These are phyloP conservation scores for Branchellion lobata DNA, from an alignment of 2,888 invertebrate species.

Conservation along the genomic window DNA sequence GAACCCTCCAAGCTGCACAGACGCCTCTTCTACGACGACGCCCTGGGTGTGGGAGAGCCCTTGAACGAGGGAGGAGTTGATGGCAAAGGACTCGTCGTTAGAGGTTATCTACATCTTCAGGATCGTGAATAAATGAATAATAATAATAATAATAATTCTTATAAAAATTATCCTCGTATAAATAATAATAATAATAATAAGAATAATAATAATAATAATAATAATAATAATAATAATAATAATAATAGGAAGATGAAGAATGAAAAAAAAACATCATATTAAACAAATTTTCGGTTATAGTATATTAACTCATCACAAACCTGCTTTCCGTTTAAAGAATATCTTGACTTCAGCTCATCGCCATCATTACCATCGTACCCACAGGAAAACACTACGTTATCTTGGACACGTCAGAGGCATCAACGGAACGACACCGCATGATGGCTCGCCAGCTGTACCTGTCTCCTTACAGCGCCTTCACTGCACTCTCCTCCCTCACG, in stretches of 20 bases:
- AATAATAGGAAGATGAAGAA: no score
- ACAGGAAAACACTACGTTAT: slow-evolving; percentile 58
- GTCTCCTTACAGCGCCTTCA: slow-evolving; percentile 56
- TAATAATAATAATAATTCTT: no score
- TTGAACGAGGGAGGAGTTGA: slow-evolving; percentile 74
- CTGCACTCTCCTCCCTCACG: slow-evolving; percentile 32
- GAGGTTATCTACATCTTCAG: slow-evolving; percentile 54
- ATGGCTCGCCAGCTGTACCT: slow-evolving; percentile 56
- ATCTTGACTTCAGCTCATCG: no score
- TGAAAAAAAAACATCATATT: no score
- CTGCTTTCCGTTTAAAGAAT: no score
- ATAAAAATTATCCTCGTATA: no score
- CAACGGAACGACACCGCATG: slow-evolving; percentile 55
- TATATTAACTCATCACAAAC: no score
- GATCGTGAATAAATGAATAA: neutral
- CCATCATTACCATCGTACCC: neutral
- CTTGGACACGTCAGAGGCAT: slow-evolving; percentile 55
- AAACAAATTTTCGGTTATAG: no score
- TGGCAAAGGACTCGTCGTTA: slow-evolving; percentile 62
- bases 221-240: no score
- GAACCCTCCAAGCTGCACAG: slow-evolving; percentile 82
- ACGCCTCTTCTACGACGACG: slow-evolving; percentile 80
- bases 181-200: no score
- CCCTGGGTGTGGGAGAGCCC: slow-evolving; percentile 87
- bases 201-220: no score